Conservation (phyloP, 2,888 invertebrate species). For the Drosophila heteroneura region DNA sequence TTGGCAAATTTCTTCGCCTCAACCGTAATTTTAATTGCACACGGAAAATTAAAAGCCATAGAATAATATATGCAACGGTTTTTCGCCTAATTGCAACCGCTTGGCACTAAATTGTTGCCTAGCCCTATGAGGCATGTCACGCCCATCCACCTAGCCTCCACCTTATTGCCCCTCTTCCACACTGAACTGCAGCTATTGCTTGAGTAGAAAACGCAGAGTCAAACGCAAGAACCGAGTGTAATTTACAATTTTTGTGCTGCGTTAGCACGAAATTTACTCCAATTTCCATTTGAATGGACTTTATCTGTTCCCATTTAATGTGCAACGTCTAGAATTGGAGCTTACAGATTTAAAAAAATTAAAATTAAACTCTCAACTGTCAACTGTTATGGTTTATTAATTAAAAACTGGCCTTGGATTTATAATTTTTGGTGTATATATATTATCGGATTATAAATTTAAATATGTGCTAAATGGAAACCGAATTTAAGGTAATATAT, state of each 20-base stretch:
- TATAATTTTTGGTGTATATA: neutral
- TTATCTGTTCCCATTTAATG: neutral
- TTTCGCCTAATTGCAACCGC: slow-evolving; percentile 68
- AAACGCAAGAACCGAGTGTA: slow-evolving; percentile 50
- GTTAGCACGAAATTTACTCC: slow-evolving; percentile 44
- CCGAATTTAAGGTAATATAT: neutral
- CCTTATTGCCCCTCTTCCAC: neutral
- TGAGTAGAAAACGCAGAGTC: slow-evolving; percentile 31
- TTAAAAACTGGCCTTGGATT: neutral
- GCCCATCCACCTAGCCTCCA: neutral
- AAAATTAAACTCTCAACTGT: neutral
- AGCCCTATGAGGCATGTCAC: slow-evolving; percentile 62
- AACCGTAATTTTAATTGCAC: slow-evolving; percentile 67
- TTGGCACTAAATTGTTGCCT: slow-evolving; percentile 51
- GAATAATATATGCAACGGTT: slow-evolving; percentile 61
- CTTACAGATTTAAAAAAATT: neutral
- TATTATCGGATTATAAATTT: neutral
- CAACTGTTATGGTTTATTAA: neutral
- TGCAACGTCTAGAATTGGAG: too few species aligned
- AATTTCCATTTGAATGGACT: slow-evolving; percentile 18
- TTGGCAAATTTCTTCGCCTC: slow-evolving; percentile 33
- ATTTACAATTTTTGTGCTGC: slow-evolving; percentile 64
- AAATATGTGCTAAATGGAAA: neutral
- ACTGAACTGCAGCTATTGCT: slow-evolving; percentile 14
- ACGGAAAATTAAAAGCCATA: slow-evolving; percentile 48